A percentile compares a stretch with the other conserved stretches of the same genome.
Conservation (phyloP, 2,797 vertebrate species). For the Perodicticus potto region DNA sequence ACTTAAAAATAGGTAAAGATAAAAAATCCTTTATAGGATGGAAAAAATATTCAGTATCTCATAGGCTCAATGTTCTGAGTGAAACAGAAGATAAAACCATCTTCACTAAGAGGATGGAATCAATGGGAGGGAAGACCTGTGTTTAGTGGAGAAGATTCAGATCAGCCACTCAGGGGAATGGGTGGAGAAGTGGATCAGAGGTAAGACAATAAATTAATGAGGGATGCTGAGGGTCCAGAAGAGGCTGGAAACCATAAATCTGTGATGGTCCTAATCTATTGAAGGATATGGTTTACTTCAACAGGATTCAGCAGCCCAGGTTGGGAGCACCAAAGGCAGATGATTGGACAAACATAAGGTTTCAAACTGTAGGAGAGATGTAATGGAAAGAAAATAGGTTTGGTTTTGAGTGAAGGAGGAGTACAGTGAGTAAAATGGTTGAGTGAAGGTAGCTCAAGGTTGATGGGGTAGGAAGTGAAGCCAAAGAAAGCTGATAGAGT, state of each 20-base stretch:
- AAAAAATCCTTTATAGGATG: slow-evolving; percentile 43
- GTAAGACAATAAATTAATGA: slow-evolving; percentile 1
- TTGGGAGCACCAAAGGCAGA: background rate
- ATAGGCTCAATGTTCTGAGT: background rate
- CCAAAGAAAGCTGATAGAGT: background rate
- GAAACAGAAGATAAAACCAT: background rate
- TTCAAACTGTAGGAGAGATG: background rate
- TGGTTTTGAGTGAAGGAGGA: background rate
- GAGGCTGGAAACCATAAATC: background rate
- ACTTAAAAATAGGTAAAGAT: background rate
- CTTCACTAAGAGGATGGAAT: background rate
- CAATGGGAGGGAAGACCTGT: background rate
- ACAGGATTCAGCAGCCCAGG: background rate
- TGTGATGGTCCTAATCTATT: background rate
- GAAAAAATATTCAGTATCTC: background rate
- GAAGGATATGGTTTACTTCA: slow-evolving; percentile 12
- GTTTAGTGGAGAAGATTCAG: background rate
- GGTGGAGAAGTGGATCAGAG: background rate
- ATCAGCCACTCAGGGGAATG: background rate
- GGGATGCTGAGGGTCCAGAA: background rate
- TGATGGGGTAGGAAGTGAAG: background rate
- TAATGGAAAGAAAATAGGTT: background rate
- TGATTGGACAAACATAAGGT: background rate
- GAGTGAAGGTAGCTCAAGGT: background rate
- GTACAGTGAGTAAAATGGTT: background rate